phyloP scores from a whole-genome alignment of 2,888 invertebrate species.

The Scrobipalpa costella region DNA sequence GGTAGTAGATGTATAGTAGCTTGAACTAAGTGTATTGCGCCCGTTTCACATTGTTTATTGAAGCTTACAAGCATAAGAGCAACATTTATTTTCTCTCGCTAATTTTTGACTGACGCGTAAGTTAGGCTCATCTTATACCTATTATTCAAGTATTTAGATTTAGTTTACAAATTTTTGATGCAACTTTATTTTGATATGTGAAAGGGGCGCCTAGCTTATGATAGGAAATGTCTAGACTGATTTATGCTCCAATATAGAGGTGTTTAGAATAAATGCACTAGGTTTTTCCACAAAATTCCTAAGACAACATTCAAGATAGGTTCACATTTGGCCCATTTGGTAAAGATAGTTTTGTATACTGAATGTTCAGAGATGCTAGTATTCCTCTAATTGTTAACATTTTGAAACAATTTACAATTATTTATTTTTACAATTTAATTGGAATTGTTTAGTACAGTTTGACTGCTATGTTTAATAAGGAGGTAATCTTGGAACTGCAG shows the following conservation, averaged over 20 bases:
- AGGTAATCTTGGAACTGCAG: constrained; percentile 14
- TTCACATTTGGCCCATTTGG: constrained; percentile 62
- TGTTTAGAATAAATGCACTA: constrained; percentile 52
- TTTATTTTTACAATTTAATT: constrained; percentile 12
- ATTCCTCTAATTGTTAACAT: constrained; percentile 45
- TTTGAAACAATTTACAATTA: constrained; percentile 47
- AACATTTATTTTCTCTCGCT: too few relatives aligned
- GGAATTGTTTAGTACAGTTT: constrained; percentile 36
- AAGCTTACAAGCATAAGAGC: not conserved
- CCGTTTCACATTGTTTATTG: not conserved
- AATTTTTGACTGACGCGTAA: too few relatives aligned
- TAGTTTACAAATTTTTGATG: not conserved
- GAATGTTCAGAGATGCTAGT: constrained; percentile 42
- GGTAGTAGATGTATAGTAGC: constrained; percentile 58
- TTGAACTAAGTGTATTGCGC: constrained; percentile 49
- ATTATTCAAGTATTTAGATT: too few relatives aligned
- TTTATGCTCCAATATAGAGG: constrained; percentile 65
- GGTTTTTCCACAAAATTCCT: constrained; percentile 70
- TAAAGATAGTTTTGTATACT: constrained; percentile 58
- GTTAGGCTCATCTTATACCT: too few relatives aligned
- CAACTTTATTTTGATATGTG: not conserved
- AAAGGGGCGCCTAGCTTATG: constrained; percentile 52
- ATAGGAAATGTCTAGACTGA: constrained; percentile 78
- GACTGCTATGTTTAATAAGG: not conserved
- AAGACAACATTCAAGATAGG: constrained; percentile 54